Conservation (phyloP, 2,888 invertebrate genomes). For the Boloria selene region DNA sequence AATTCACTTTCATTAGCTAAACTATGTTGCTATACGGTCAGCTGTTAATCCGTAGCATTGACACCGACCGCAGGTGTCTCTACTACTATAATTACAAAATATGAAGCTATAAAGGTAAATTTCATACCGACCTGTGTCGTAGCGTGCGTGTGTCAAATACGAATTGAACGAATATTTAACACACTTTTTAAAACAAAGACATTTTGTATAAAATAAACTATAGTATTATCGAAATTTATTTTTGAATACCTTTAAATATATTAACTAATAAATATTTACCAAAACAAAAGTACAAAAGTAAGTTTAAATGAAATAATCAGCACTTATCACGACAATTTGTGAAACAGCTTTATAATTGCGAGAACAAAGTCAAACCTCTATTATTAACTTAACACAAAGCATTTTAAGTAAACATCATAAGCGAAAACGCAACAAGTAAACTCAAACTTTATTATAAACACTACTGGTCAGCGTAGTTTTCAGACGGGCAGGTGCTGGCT, state of each 20-base stretch:
- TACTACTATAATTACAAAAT: conserved; percentile 42
- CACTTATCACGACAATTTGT: background rate
- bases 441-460: conserved; percentile 32
- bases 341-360: conserved; percentile 4
- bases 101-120: conserved; percentile 41
- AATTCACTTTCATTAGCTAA: conserved; percentile 32
- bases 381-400: conserved; percentile 16
- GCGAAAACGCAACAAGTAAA: conserved; percentile 31
- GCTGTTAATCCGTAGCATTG: conserved; percentile 38
- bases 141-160: conserved; percentile 37
- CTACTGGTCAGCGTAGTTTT: conserved; percentile 56
- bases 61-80: conserved; percentile 41
- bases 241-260: too few species aligned
- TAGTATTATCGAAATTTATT: background rate
- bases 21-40: conserved; percentile 39
- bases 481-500: conserved; percentile 74
- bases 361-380: background rate
- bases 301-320: too few species aligned
- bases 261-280: too few species aligned
- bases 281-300: too few species aligned
- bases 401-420: conserved; percentile 31
- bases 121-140: conserved; percentile 30
- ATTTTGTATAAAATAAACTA: background rate
- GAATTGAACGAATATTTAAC: conserved; percentile 31
- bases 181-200: conserved; percentile 29